Evolutionary conservation across 1,140 invertebrate genomes (phyloP), one percentile per base, ranked within the genome.

Genomic region (Oreohelix idahoensis): DNA sequence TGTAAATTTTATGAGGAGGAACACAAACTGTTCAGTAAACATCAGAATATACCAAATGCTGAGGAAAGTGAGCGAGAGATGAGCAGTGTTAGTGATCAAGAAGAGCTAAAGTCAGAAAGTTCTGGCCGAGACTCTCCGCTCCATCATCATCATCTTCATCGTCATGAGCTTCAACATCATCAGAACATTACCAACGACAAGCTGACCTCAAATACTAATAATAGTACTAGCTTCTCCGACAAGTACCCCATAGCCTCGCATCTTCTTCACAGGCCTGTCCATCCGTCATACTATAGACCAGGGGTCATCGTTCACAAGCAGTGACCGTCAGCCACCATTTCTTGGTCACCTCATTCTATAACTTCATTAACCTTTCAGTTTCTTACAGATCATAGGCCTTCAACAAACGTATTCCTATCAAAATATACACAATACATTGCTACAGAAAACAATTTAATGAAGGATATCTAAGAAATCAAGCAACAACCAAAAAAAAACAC

Each of bases 251-350:
- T 87, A 23, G 88, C 88, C 5, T 86, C 84, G 26, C 85, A 88
- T 51, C 80, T 90, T 23, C 84, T 91, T 79, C 89, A 91, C 74
- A 85, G 86, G 35, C 86, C 83, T 23, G 83, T 84, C 23, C 75
- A 81, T 45, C 66, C 83, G 66, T 86, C 87, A 69, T 87, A 85
- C 82, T 86, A 86, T 80, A 78, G 88, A 79, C 88, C 89, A 32
- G 88, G 89, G 45, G 90, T 91, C 42, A 91, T 90, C 78, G 90
- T 91, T 15, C 90, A 91, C 69, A 91, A 90, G 77, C 89, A 32
- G 63, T 66, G 63, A 66, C 29, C 63, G 4, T 58, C 51, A 45
- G 42, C 42, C 42, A 45, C 42, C n/a, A n/a, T n/a, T n/a, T n/a
- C n/a, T n/a, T n/a, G n/a, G n/a, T n/a, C n/a, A n/a, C n/a, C n/a